These are phyloP conservation scores for Mythimna albipuncta DNA, from an alignment of 2,888 invertebrate species.

Conservation along the genomic window DNA sequence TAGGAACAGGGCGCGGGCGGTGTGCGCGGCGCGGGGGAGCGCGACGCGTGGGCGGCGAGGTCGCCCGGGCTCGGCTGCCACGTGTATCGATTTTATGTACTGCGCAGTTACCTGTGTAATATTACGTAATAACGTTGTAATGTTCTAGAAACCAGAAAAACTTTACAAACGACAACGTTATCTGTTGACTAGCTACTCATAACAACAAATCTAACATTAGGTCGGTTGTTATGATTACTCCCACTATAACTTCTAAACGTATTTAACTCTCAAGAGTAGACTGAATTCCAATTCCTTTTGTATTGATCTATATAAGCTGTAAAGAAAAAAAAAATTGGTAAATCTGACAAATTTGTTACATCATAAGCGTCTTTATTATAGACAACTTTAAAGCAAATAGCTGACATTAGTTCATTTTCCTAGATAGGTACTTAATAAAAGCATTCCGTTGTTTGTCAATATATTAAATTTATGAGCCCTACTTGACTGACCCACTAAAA, in stretches of 20 bases:
- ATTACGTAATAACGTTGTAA: background rate
- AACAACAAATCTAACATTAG: background rate
- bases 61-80: background rate
- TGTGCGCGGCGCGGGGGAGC: too few species aligned
- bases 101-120: constrained; percentile 1
- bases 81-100: constrained; percentile 12
- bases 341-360: background rate
- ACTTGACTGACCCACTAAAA: too few species aligned
- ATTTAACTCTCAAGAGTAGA: background rate
- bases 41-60: background rate
- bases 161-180: background rate
- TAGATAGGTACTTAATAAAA: background rate
- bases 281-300: background rate
- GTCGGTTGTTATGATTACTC: too few species aligned
- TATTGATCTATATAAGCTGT: constrained; percentile 3
- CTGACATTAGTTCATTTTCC: background rate
- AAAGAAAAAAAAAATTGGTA: background rate
- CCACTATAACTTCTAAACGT: too few species aligned
- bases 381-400: background rate
- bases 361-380: background rate
- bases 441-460: constrained; percentile 3
- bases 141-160: background rate
- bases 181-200: background rate
- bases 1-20: background rate
- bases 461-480: background rate